Evolutionary conservation across 2,797 vertebrate genomes (phyloP), one percentile per base, ranked within the genome.

Genomic region (Cossypha niveicapilla): DNA sequence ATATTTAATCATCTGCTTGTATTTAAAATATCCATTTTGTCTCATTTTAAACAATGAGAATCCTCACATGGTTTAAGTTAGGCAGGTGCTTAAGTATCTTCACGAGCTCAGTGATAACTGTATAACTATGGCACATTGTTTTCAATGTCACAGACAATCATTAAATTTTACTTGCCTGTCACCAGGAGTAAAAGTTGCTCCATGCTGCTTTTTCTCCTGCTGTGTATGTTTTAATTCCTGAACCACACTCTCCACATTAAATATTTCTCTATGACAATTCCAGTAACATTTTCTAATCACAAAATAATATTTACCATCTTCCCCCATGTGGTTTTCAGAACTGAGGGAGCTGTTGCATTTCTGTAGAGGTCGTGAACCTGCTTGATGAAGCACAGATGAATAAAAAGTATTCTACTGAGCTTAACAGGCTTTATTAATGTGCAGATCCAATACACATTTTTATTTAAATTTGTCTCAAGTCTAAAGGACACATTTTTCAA

Each of bases 281-380:
- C 95, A 96, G 97, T 96, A 97, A 97, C 95, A 95, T 97, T 97
- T 98, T 97, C 97, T 98, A 97, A 98, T 98, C 97, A 96, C 96
- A 97, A 97, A 97, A 97, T 97, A 95, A 94, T 96, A 97, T 97
- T 97, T 97, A 61, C 74, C 92, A 94, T 97, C 95, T 95, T 97
- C 93, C 90, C 94, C 88, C 95, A 92, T 92, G 94, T 4, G 3
- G 60, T 88, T 94, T 95, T 96, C 90, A 95, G 96, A 97, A 95
- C 95, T 95, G 96, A 97, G 94, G 94, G 94, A 97, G 88, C 97
- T 96, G 87, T 75, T 97, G 94, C 96, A 93, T 90, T 95, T 97
- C 95, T 84, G 77, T 66, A 76, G 96, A 97, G 98, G 97, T 98
- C 97, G 0, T 84, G 96, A 98, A 98, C 97, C 96, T 97, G 96